phyloP scores from a whole-genome alignment of 2,797 vertebrate species.

The Decapterus maruadsi region DNA sequence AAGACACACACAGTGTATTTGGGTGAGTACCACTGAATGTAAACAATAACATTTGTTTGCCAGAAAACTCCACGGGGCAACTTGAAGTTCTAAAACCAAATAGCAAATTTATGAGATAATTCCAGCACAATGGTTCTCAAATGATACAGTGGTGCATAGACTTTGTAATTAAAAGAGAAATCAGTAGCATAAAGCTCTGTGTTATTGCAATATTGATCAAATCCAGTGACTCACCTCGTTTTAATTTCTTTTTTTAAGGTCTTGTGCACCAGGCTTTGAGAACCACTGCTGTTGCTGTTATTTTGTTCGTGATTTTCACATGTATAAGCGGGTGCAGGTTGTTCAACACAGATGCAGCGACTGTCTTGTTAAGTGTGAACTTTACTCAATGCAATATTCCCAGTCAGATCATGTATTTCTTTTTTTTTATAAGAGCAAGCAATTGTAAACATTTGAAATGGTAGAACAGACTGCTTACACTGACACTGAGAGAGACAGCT shows the following conservation, averaged over 20 bases:
- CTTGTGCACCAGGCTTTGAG: slow-evolving; percentile 24
- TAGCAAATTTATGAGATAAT: not conserved
- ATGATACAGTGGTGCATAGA: slow-evolving; percentile 2
- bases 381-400: slow-evolving; percentile 79
- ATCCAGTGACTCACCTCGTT: not conserved
- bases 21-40: slow-evolving; percentile 3
- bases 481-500: slow-evolving; percentile 61
- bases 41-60: slow-evolving; percentile 27
- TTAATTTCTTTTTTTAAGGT: not conserved
- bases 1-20: not conserved
- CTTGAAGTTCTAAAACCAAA: slow-evolving; percentile 27
- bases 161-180: not conserved
- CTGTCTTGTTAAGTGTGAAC: slow-evolving; percentile 68
- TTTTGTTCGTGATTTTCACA: not conserved
- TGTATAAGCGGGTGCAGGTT: slow-evolving; percentile 17
- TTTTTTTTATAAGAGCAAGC: slow-evolving; percentile 74
- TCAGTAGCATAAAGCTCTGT: not conserved
- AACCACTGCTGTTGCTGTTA: slow-evolving; percentile 4
- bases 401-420: slow-evolving; percentile 56
- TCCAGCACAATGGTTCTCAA: slow-evolving; percentile 41
- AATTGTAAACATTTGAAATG: slow-evolving; percentile 83
- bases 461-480: slow-evolving; percentile 73
- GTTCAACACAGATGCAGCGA: slow-evolving; percentile 55
- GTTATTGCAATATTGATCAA: not conserved
- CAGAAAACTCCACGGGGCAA: slow-evolving; percentile 17